Base-by-base conservation (phyloP, 2,113 vertebrate species). In the Zapornia atra region DNA sequence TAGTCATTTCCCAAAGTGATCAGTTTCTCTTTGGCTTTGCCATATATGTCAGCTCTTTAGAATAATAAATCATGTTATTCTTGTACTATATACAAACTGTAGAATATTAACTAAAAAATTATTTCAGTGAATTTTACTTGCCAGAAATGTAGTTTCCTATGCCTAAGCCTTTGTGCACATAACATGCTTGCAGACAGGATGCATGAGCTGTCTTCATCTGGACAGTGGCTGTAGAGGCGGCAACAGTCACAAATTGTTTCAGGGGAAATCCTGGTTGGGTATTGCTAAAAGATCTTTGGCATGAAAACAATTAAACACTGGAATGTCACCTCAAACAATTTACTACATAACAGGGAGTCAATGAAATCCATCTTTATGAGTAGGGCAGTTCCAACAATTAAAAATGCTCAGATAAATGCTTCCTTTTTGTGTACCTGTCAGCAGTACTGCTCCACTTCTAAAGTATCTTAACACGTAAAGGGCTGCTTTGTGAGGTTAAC, bases 321-420 rank as follows among this genome's bases (percentile, higher is more conserved):
- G 6, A 64, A 83, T 63, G 20, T 48, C 20, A 36, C 18, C 28
- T 80, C 11, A 64, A 38, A 59, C 7, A 38, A 12, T 26, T 57
- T 9, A 34, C 28, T 33, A 1, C 0, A 0, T n/a, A 18, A 12
- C 3, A 3, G 2, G 6, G 5, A 79, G 1, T 0, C 28, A 68
- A 29, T 15, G 6, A 87, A 92, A 65, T 64, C 20, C 9, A 15
- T 44, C 42, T 75, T 53, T 4, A 2, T 79, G 79, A 51, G 2
- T n/a, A 26, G 16, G 10, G 19, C 4, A 26, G 12, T 91, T 80
- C 19, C 3, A 3, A 36, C 48, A 63, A 42, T 31, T 69, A 42
- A 46, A 90, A 82, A 56, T 34, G 5, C 36, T 46, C 4, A 19
- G 19, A 3, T 54, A 46, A 80, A 18, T 10, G 2, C 15, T 64